Conservation (phyloP, 2,888 invertebrate species). For the Apocheima hispidaria region DNA sequence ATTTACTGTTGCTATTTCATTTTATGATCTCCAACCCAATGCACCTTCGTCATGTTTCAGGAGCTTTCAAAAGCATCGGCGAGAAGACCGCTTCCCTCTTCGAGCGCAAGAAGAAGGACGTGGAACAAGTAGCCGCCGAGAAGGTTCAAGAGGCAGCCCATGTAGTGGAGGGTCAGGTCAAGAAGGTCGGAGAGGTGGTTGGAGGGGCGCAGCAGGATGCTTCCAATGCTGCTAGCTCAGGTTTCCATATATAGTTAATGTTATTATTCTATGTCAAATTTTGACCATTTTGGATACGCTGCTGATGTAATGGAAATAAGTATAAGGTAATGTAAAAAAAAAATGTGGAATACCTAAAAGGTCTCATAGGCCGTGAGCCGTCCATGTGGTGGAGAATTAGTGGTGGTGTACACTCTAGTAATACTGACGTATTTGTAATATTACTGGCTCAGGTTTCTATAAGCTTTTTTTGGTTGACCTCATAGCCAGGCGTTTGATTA, state of each 20-base stretch:
- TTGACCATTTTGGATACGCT: not conserved
- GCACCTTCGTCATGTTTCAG: constrained; percentile 63
- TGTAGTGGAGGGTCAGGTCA: constrained; percentile 87
- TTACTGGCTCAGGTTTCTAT: no score
- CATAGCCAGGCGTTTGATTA: no score
- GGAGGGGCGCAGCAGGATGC: constrained; percentile 86
- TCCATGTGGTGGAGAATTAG: no score
- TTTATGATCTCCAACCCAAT: not conserved
- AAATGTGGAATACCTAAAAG: no score
- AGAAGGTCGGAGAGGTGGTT: constrained; percentile 87
- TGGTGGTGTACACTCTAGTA: no score
- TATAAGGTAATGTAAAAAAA: not conserved
- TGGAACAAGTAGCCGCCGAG: constrained; percentile 87
- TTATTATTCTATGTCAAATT: not conserved
- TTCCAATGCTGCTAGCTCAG: constrained; percentile 79
- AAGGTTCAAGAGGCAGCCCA: constrained; percentile 87
- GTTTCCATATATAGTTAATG: constrained; percentile 47
- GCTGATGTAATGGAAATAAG: not conserved
- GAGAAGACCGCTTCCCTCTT: constrained; percentile 90
- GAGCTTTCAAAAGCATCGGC: constrained; percentile 90
- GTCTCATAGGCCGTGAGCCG: no score
- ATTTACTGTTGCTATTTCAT: not conserved
- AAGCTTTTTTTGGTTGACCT: no score
- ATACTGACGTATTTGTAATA: no score
- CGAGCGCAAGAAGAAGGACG: constrained; percentile 90